Conservation (phyloP, 2,888 invertebrate genomes). For the Agonopterix alstromeriana region DNA sequence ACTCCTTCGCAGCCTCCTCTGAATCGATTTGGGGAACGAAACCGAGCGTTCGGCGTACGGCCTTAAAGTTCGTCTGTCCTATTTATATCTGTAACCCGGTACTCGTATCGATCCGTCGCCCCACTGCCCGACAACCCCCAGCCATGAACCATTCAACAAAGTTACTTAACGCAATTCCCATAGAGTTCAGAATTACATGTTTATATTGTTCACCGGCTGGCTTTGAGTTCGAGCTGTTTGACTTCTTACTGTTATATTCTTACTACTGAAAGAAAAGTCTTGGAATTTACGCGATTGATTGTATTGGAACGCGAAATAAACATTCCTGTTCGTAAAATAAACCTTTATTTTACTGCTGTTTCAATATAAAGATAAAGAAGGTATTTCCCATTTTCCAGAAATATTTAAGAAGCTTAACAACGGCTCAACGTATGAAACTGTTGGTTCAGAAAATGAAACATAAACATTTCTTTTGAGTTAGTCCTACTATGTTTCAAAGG, state of each 20-base stretch:
- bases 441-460: no score
- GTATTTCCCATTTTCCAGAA: no score
- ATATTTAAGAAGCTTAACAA: no score
- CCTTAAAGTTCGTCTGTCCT: constrained; percentile 58
- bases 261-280: neutral
- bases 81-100: constrained; percentile 67
- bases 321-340: no score
- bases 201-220: neutral
- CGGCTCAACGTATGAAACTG: no score
- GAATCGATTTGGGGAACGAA: constrained; percentile 51
- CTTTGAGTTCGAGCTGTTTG: constrained; percentile 36
- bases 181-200: constrained; percentile 29
- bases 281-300: no score
- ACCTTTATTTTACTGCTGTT: no score
- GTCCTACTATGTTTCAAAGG: no score
- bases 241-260: constrained; percentile 25
- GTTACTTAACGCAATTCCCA: constrained; percentile 28
- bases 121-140: constrained; percentile 65
- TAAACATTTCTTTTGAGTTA: no score
- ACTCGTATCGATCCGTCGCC: constrained; percentile 68
- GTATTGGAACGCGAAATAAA: no score
- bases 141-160: constrained; percentile 28
- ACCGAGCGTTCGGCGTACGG: constrained; percentile 47
- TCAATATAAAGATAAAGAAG: no score
- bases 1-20: constrained; percentile 23